These are phyloP conservation scores for Drosophila picticornis DNA, from an alignment of 2,888 invertebrate species.

Conservation along the genomic window DNA sequence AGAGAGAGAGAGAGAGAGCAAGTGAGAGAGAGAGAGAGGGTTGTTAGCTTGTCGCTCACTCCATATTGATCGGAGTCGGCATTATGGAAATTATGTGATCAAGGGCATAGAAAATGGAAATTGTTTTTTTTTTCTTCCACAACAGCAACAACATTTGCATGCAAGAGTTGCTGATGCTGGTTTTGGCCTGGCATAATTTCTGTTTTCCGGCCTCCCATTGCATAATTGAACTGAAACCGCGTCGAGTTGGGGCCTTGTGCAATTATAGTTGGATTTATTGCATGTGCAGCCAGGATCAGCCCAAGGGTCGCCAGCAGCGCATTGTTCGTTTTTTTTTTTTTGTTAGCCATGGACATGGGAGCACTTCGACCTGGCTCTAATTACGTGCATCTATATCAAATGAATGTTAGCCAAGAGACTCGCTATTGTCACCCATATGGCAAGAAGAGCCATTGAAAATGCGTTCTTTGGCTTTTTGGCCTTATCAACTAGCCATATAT, in stretches of 20 bases:
- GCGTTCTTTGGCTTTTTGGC: slow-evolving; percentile 33
- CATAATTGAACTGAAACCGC: slow-evolving; percentile 62
- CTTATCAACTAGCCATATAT: slow-evolving; percentile 58
- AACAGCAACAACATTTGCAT: slow-evolving; percentile 52
- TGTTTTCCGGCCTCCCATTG: slow-evolving; percentile 56
- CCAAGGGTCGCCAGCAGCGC: slow-evolving; percentile 34
- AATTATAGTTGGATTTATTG: slow-evolving; percentile 81
- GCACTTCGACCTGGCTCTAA: slow-evolving; percentile 45
- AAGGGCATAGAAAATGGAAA: slow-evolving; percentile 83
- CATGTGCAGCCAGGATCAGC: slow-evolving; percentile 45
- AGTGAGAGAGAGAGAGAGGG: slow-evolving; percentile 3
- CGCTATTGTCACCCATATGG: slow-evolving; percentile 55
- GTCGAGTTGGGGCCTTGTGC: slow-evolving; percentile 33
- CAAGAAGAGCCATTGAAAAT: slow-evolving; percentile 29
- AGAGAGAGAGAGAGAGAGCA: not conserved
- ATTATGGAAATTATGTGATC: slow-evolving; percentile 82
- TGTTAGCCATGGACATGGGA: slow-evolving; percentile 6
- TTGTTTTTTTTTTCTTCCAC: slow-evolving; percentile 47
- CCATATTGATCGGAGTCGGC: slow-evolving; percentile 79
- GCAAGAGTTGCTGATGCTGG: slow-evolving; percentile 23
- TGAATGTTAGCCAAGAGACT: slow-evolving; percentile 2
- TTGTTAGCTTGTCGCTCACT: slow-evolving; percentile 78
- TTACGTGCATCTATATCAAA: slow-evolving; percentile 43
- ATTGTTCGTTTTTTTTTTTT: slow-evolving; percentile 48
- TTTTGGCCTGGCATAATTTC: slow-evolving; percentile 46